phyloP scores from a whole-genome alignment of 1,140 invertebrate genomes.

The Wiebesia pumilae region DNA sequence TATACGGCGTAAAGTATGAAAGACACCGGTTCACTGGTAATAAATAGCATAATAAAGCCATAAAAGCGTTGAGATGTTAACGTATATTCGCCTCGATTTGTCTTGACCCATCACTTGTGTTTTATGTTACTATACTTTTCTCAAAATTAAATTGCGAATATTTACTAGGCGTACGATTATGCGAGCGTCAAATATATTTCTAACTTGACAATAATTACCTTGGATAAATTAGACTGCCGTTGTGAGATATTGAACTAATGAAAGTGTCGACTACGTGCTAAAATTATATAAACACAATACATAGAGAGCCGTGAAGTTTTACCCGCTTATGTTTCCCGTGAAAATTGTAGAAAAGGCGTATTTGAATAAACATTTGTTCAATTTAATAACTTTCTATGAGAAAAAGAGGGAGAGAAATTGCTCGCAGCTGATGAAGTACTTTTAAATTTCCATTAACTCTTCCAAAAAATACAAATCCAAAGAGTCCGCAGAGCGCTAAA shows the following conservation, averaged over 20 bases:
- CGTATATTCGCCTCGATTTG: slow-evolving; percentile 1
- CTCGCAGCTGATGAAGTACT: neutral
- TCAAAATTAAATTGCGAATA: neutral
- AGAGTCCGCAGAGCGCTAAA: neutral
- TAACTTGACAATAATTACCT: no score
- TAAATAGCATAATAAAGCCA: slow-evolving; percentile 47
- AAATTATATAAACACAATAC: no score
- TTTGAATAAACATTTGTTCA: neutral
- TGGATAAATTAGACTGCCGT: no score
- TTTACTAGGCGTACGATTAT: neutral
- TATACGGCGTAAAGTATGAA: neutral
- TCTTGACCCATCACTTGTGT: slow-evolving; percentile 2
- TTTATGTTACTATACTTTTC: neutral
- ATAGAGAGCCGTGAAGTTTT: no score
- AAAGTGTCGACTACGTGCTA: no score
- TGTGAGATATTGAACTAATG: no score
- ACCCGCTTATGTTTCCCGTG: no score
- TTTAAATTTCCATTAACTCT: slow-evolving; percentile 3
- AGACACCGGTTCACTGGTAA: slow-evolving; percentile 27
- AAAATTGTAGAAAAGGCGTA: neutral
- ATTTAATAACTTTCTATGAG: no score
- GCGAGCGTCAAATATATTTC: neutral
- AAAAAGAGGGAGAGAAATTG: neutral
- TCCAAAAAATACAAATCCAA: neutral
- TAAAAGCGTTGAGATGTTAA: neutral